Evolutionary conservation across 2,888 invertebrate species (phyloP).

Genomic region (Callosobruchus maculatus): DNA sequence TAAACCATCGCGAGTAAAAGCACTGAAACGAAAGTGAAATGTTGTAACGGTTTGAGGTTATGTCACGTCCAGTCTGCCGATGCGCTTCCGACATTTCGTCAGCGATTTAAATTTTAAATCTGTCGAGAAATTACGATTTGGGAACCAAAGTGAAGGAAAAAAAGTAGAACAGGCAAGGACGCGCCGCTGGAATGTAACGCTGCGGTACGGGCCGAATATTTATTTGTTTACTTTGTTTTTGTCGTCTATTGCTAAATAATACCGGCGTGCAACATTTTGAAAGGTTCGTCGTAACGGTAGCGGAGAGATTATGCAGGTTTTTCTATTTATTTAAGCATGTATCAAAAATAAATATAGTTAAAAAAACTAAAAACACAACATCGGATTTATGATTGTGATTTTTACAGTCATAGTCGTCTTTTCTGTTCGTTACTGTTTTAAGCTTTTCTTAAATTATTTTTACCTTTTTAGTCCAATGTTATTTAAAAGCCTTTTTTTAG

Average conservation of each 20-base stretch:
- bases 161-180: background rate
- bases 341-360: too few relatives aligned
- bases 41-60: background rate
- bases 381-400: too few relatives aligned
- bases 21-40: background rate
- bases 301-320: too few relatives aligned
- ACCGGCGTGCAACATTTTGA: background rate
- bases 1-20: background rate
- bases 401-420: too few relatives aligned
- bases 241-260: background rate
- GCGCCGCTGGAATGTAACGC: background rate
- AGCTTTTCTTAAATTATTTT: too few relatives aligned
- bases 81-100: background rate
- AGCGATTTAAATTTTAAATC: background rate
- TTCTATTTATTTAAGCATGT: too few relatives aligned
- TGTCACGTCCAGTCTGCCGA: background rate
- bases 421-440: too few relatives aligned
- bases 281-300: too few relatives aligned
- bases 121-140: background rate
- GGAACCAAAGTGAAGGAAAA: background rate
- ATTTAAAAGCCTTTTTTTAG: too few relatives aligned
- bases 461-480: too few relatives aligned
- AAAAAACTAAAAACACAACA: too few relatives aligned
- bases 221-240: background rate
- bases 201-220: background rate